phyloP scores from a whole-genome alignment of 2,888 invertebrate species.

The Germaria angustata region DNA sequence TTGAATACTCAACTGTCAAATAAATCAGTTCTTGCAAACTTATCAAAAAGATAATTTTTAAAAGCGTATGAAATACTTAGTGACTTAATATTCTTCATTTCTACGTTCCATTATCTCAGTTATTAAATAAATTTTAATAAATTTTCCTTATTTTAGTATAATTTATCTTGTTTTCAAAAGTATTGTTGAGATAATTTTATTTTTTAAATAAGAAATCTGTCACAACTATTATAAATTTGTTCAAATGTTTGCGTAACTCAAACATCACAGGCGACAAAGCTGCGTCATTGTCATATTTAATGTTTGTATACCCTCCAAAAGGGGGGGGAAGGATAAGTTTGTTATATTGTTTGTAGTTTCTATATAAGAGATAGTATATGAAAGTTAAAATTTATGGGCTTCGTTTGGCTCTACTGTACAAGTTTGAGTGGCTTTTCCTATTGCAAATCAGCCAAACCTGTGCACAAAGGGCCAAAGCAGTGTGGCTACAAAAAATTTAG shows the following conservation, averaged over 20 bases:
- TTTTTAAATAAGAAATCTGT: constrained; percentile 9
- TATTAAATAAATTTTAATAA: not conserved
- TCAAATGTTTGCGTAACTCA: constrained; percentile 29
- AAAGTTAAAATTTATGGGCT: too few species aligned
- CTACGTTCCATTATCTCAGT: not conserved
- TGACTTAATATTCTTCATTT: not conserved
- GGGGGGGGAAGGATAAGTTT: too few species aligned
- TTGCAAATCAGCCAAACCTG: too few species aligned
- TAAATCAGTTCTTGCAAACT: not conserved
- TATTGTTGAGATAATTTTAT: not conserved
- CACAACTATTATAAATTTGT: not conserved
- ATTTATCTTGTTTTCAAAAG: constrained; percentile 30
- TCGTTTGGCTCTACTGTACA: too few species aligned
- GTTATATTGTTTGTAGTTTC: too few species aligned
- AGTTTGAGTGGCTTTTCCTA: too few species aligned
- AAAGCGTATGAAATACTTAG: constrained; percentile 14
- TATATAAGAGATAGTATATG: too few species aligned
- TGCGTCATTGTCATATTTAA: not conserved
- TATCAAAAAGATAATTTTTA: not conserved
- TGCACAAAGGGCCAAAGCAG: too few species aligned
- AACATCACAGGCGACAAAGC: not conserved
- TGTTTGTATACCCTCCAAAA: not conserved
- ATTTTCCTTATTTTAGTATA: constrained; percentile 16
- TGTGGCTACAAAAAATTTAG: too few species aligned
- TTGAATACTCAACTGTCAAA: not conserved